These are phyloP conservation scores for Eudemis profundana DNA, from an alignment of 2,888 invertebrate genomes.

Conservation along the genomic window DNA sequence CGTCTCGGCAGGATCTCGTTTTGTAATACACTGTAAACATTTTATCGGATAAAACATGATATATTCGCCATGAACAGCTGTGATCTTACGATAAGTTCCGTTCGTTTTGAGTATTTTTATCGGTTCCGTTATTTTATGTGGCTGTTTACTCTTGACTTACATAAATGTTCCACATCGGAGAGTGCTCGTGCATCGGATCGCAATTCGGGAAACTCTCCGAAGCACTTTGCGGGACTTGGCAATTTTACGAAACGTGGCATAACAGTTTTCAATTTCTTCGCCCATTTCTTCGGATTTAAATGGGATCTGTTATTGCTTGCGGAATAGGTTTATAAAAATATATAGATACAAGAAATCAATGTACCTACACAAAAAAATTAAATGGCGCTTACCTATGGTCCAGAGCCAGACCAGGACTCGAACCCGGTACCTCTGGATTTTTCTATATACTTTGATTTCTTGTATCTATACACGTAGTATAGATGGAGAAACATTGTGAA, in stretches of 20 bases:
- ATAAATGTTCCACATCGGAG: constrained; percentile 4
- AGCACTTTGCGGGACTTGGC: background rate
- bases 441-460: too few relatives aligned
- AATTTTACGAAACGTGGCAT: background rate
- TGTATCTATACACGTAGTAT: too few relatives aligned
- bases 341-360: too few relatives aligned
- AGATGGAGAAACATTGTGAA: too few relatives aligned
- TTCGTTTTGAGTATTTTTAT: constrained; percentile 6
- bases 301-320: too few relatives aligned
- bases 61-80: constrained; percentile 2
- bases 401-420: too few relatives aligned
- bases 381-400: too few relatives aligned
- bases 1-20: too few relatives aligned
- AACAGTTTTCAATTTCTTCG: background rate
- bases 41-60: constrained; percentile 14
- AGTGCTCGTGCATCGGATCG: background rate
- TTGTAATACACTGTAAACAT: constrained; percentile 10
- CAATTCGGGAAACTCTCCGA: background rate
- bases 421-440: too few relatives aligned
- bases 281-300: background rate
- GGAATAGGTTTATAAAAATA: too few relatives aligned
- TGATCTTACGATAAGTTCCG: background rate
- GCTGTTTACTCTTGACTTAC: constrained; percentile 17
- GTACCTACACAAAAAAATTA: too few relatives aligned
- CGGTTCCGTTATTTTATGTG: constrained; percentile 8